A percentile compares a stretch with the other conserved stretches of the same genome.
These are phyloP conservation scores for Eretmochelys imbricata DNA, from an alignment of 2,113 vertebrate genomes.

Conservation along the genomic window DNA sequence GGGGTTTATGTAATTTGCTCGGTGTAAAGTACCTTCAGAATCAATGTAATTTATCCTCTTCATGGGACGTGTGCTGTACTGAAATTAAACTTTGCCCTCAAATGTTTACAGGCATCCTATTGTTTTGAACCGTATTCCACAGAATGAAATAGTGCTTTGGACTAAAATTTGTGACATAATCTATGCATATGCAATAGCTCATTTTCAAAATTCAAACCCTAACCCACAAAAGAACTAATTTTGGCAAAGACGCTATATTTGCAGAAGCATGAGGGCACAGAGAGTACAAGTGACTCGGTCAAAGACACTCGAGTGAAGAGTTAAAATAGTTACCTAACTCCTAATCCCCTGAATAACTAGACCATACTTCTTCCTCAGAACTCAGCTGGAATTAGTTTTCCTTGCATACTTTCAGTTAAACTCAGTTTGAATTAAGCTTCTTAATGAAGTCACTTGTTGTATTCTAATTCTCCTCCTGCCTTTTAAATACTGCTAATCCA, in stretches of 20 bases:
- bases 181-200: not conserved
- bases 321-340: not conserved
- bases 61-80: not conserved
- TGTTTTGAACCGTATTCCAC: not conserved
- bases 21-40: not conserved
- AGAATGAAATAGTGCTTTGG: not conserved
- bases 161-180: not conserved
- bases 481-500: not conserved
- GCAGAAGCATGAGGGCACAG: not conserved
- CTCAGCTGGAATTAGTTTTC: not conserved
- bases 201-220: not conserved
- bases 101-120: not conserved
- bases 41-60: not conserved
- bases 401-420: not conserved
- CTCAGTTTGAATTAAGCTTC: conserved; percentile 1
- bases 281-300: not conserved
- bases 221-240: not conserved
- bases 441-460: not conserved
- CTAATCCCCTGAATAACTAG: not conserved
- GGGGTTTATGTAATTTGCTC: not conserved
- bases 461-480: not conserved
- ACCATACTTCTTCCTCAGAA: not conserved
- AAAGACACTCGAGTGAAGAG: not conserved
- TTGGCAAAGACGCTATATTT: not conserved
- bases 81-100: not conserved